phyloP scores from a whole-genome alignment of 2,113 vertebrate genomes.

The Thinocorus orbignyianus region DNA sequence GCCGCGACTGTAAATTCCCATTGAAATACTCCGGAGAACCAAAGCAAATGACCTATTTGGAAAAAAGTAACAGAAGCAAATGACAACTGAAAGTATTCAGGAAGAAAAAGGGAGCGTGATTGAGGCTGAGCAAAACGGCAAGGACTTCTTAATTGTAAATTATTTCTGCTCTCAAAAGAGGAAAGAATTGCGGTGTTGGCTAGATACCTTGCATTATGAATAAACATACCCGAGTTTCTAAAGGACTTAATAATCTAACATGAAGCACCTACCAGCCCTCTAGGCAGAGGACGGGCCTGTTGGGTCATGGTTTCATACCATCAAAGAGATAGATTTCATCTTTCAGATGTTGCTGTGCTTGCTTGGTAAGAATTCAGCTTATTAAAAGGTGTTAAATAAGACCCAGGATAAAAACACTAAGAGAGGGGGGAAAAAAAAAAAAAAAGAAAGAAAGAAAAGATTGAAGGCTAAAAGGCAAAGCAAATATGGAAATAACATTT shows the following conservation, averaged over 20 bases:
- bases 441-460: background rate
- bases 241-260: slow-evolving; percentile 54
- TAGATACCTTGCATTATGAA: background rate
- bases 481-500: slow-evolving; percentile 55
- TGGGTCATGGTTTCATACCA: slow-evolving; percentile 64
- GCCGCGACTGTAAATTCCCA: background rate
- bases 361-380: slow-evolving; percentile 58
- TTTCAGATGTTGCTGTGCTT: slow-evolving; percentile 63
- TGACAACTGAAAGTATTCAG: background rate
- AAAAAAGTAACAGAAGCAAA: slow-evolving; percentile 24
- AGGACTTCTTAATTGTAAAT: slow-evolving; percentile 46
- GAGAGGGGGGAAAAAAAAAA: background rate
- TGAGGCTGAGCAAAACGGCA: background rate
- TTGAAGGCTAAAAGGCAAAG: slow-evolving; percentile 21
- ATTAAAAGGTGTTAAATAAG: slow-evolving; percentile 62
- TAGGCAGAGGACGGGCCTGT: slow-evolving; percentile 63
- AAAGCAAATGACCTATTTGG: slow-evolving; percentile 8
- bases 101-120: background rate
- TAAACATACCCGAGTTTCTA: slow-evolving; percentile 48
- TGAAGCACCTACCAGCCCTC: slow-evolving; percentile 47
- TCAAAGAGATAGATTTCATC: slow-evolving; percentile 66
- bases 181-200: slow-evolving; percentile 20
- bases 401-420: slow-evolving; percentile 52
- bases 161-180: slow-evolving; percentile 17
- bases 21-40: background rate